Base-by-base conservation (phyloP, 2,797 vertebrate species). In the Hydrolagus colliei region DNA sequence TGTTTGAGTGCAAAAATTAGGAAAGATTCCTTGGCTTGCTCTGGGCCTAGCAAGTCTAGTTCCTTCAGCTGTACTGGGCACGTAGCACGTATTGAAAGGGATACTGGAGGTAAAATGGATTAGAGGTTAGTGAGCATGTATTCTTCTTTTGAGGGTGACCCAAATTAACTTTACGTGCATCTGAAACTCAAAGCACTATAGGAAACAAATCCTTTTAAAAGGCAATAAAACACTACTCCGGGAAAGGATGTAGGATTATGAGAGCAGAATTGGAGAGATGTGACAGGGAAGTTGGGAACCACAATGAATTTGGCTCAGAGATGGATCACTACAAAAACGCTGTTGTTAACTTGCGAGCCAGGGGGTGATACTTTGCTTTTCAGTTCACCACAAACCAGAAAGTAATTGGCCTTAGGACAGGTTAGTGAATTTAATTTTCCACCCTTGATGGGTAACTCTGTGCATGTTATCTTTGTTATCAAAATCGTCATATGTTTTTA, bases 311-410 rank as follows among this genome's bases (percentile, higher is more conserved):
- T 52, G 79, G 9, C 35, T 84, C 52, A 71, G 11, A 84, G 32
- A 71, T 35, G 4, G 79, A 71, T 4, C 41, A 52, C 41, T 52
- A 52, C 41, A 52, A 52, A 52, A 52, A 52, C 41, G 1, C 6
- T 52, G 41, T 3, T 52, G 77, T 16, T 20, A 65, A 71, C 65
- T 41, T 71, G 32, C 65, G 12, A 18, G 18, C 79, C 65, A 71
- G n/a, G 67, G 79, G 68, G 52, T 5, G 27, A 27, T 20, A 67
- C 10, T 84, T 84, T 84, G 13, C 71, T 84, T 84, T 84, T 84
- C 27, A 84, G 22, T 27, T 71, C 65, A 35, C 65, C 79, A 68
- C 41, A 71, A 84, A 84, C 32, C 35, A 27, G 79, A 84, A 84
- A 84, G 65, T 5, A 41, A 77, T 63, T 71, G 35, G 65, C 32